Evolutionary conservation across 2,797 vertebrate genomes (phyloP).

Genomic region (Aplochiton taeniatus): DNA sequence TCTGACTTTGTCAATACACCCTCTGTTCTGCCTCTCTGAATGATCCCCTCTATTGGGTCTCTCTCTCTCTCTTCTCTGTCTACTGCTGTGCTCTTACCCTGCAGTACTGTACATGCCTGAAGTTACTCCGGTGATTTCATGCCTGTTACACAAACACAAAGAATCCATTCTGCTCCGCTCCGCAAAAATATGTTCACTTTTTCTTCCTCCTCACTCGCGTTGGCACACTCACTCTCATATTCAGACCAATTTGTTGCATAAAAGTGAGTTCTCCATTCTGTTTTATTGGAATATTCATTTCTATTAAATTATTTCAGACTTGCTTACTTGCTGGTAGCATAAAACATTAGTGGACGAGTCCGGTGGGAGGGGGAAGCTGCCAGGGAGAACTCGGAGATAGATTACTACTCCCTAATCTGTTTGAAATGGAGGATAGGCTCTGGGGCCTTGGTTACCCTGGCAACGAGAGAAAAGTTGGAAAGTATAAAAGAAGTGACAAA

Average conservation of each 20-base stretch:
- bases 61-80: constrained; percentile 3
- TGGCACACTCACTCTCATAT: constrained; percentile 20
- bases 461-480: constrained; percentile 27
- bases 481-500: constrained; percentile 15
- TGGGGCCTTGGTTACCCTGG: constrained; percentile 43
- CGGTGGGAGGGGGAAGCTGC: too few relatives aligned
- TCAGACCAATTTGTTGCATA: not conserved
- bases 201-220: constrained; percentile 18
- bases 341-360: constrained; percentile 4
- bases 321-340: constrained; percentile 12
- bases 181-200: constrained; percentile 48
- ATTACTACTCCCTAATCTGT: constrained; percentile 50
- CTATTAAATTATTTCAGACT: constrained; percentile 10
- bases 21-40: not conserved
- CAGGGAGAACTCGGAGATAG: constrained; percentile 15
- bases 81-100: not conserved
- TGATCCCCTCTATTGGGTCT: not conserved
- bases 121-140: constrained; percentile 70
- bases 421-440: constrained; percentile 39
- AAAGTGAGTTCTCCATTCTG: constrained; percentile 41
- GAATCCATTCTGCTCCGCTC: constrained; percentile 62
- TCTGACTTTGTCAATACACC: not conserved
- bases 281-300: not conserved
- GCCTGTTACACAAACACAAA: constrained; percentile 74
- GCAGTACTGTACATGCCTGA: constrained; percentile 50